Conservation (phyloP, 2,888 invertebrate species). For the Polymixis lichenea region DNA sequence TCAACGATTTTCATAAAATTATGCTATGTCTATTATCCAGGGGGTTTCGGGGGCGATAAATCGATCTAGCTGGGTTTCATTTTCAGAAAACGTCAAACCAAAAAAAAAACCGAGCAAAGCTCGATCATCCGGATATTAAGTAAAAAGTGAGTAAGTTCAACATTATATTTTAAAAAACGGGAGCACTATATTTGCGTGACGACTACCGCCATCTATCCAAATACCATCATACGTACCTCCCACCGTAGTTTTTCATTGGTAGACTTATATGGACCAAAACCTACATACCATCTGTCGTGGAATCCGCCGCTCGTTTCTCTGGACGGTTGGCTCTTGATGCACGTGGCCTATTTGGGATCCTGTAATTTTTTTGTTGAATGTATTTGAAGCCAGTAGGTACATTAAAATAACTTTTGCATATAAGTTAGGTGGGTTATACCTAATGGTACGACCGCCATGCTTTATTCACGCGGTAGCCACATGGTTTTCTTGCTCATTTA, state of each 20-base stretch:
- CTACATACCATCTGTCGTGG: neutral
- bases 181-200: no score
- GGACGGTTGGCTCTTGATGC: neutral
- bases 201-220: no score
- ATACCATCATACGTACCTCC: no score
- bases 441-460: neutral
- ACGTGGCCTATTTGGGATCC: neutral
- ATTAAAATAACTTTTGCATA: neutral
- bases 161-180: no score
- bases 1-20: no score
- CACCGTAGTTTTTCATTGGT: neutral
- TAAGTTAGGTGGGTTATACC: neutral
- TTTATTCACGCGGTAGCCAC: neutral
- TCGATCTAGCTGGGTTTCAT: no score
- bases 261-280: neutral
- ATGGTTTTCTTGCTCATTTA: neutral
- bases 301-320: conserved; percentile 10
- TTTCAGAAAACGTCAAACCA: no score
- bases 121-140: no score
- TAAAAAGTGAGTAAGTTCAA: no score
- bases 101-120: no score
- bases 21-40: no score
- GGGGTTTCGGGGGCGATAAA: no score
- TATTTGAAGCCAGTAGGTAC: neutral
- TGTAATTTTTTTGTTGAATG: neutral